Evolutionary conservation across 2,797 vertebrate genomes (phyloP).

Genomic region (Cyprinodon diabolis): DNA sequence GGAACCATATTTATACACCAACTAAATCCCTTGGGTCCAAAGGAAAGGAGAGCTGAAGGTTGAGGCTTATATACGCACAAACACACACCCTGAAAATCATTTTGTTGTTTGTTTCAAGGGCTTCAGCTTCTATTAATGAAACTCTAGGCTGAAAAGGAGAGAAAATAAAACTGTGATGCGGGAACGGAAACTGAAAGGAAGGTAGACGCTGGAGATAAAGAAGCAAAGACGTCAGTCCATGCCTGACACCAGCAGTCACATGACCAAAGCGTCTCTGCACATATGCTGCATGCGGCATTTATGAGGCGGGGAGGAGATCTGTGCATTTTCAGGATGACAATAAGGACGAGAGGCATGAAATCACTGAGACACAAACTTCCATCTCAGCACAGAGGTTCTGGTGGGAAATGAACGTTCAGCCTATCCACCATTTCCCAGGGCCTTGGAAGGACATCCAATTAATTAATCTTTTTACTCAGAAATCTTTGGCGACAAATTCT

Average conservation of each 20-base stretch:
- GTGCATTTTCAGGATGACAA: not conserved
- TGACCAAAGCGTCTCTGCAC: constrained; percentile 12
- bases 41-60: constrained; percentile 54
- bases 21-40: constrained; percentile 30
- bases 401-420: not conserved
- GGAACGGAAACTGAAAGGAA: constrained; percentile 10
- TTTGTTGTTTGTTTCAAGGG: constrained; percentile 32
- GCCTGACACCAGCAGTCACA: constrained; percentile 42
- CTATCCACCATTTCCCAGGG: not conserved
- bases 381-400: not conserved
- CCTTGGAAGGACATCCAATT: not conserved
- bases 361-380: not conserved
- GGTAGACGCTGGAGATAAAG: constrained; percentile 13
- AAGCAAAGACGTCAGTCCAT: constrained; percentile 34
- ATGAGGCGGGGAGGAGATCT: not conserved
- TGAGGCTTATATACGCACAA: constrained; percentile 24
- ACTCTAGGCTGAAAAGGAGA: constrained; percentile 26
- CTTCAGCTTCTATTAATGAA: constrained; percentile 27
- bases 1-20: constrained; percentile 54
- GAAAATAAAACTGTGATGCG: constrained; percentile 39
- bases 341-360: not conserved
- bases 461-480: not conserved
- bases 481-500: not conserved
- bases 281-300: constrained; percentile 12
- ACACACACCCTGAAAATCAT: constrained; percentile 19